Base-by-base conservation (phyloP, 2,113 vertebrate genomes). In the Deroptyus accipitrinus region DNA sequence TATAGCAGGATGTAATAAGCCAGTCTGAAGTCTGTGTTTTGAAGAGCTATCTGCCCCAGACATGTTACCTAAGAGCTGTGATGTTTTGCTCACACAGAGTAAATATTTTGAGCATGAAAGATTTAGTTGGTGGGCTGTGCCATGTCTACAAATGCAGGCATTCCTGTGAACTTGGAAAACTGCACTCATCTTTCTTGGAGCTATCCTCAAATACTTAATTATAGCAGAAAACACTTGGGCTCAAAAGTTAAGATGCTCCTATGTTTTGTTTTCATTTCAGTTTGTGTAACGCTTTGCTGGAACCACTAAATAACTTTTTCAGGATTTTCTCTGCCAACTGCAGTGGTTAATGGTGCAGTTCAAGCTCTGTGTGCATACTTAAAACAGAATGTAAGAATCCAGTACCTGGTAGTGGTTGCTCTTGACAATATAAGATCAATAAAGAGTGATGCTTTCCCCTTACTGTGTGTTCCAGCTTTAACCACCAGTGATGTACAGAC, bases 51-150 rank as follows among this genome's bases (percentile, higher is more conserved):
- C 70, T 86, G 39, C 88, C 64, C 64, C 55, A 28, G 74, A 64
- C 20, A 6, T 3, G 3, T 33, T 41, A 15, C 1, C 0, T 39
- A 57, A 44, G 69, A 76, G 31, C 27, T 44, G 13, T 10, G 66
- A 17, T 41, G 48, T 82, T 93, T 75, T 68, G 3, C 42, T 81
- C 46, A 30, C 3, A 4, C 11, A 69, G 11, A 73, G 7, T 46
- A 64, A 96, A 17, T 61, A 20, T 44, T 91, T 73, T 33, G 27
- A 76, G 49, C 6, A 4, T 72, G n/a, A 76, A 86, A 39, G 72
- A 8, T 62, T 83, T 73, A 20, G 13, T 66, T 11, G 7, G 23
- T 88, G 31, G 25, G 13, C 20, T 68, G 69, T 9, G 18, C 23
- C 8, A 3, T 20, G 19, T 42, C 42, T 77, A 18, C 0, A 2